These are phyloP conservation scores for Mungos mungo DNA, from an alignment of 2,113 vertebrate species.

Conservation along the genomic window DNA sequence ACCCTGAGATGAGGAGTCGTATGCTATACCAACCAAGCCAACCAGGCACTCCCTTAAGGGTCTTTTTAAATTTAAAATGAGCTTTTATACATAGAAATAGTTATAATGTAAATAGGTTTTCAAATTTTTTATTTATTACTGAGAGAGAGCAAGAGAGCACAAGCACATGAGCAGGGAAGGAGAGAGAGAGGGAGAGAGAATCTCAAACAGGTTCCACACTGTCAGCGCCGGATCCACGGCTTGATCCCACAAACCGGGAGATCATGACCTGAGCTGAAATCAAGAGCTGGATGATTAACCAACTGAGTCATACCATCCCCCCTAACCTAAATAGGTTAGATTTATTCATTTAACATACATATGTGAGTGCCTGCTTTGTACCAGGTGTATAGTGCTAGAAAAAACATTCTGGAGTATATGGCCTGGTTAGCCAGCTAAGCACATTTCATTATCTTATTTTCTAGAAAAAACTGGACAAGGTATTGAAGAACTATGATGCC, in stretches of 20 bases:
- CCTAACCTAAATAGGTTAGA: neutral
- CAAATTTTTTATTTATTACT: no score
- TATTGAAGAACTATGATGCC: constrained; percentile 90
- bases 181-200: no score
- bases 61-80: constrained; percentile 19
- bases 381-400: neutral
- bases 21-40: neutral
- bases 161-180: no score
- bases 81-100: neutral
- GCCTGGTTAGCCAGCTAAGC: neutral
- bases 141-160: no score
- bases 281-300: no score
- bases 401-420: neutral
- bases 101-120: neutral
- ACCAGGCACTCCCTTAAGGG: neutral
- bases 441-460: constrained; percentile 53
- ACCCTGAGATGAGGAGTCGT: neutral
- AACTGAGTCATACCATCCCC: no score
- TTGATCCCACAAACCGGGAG: no score
- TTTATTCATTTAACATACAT: neutral
- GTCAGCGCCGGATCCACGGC: no score
- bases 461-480: constrained; percentile 89
- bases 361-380: neutral
- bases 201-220: no score
- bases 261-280: no score